Percentiles rank a stretch among this genome's conserved stretches.
phyloP scores from a whole-genome alignment of 2,113 vertebrate species.

The Nycticebus coucang region DNA sequence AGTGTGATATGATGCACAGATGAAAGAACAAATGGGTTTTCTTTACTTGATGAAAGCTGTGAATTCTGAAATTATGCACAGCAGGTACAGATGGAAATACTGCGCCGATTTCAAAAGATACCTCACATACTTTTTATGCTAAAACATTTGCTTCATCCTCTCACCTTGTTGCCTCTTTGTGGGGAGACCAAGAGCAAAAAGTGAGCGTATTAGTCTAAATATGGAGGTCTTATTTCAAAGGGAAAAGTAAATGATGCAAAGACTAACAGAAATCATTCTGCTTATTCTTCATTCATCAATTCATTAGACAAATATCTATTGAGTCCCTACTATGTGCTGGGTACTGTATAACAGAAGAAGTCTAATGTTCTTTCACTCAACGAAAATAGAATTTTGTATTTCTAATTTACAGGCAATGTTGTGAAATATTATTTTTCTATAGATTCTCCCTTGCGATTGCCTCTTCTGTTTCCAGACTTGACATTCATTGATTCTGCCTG shows the following conservation, averaged over 20 bases:
- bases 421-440: background rate
- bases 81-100: conserved; percentile 67
- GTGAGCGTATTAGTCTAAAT: background rate
- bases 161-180: background rate
- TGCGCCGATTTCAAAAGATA: conserved; percentile 64
- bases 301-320: background rate
- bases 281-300: background rate
- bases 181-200: background rate
- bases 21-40: conserved; percentile 73
- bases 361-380: background rate
- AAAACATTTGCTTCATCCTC: conserved; percentile 63
- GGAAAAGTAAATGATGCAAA: background rate
- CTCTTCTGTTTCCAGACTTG: background rate
- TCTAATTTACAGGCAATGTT: background rate
- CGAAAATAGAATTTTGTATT: background rate
- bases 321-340: background rate
- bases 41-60: conserved; percentile 72
- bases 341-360: background rate
- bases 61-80: conserved; percentile 76
- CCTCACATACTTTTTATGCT: conserved; percentile 57
- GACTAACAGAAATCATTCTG: background rate
- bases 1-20: conserved; percentile 66
- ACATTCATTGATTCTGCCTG: background rate
- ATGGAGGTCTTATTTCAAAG: background rate
- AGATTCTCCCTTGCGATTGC: background rate